Evolutionary conservation across 2,888 invertebrate genomes (phyloP), one percentile per base, ranked within the genome.

Genomic region (Eucera pruinosa): DNA sequence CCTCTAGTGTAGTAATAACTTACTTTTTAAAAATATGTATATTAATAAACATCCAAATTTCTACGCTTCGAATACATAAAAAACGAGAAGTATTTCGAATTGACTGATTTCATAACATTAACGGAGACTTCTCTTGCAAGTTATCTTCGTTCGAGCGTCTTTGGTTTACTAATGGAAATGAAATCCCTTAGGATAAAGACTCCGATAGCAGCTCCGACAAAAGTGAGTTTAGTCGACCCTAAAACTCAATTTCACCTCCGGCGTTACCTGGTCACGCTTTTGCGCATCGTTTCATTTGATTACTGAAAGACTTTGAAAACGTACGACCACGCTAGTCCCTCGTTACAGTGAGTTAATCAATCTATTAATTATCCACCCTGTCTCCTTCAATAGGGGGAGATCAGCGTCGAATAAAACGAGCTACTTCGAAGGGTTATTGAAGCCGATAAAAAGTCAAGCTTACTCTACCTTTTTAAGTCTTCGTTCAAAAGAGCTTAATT

Each of bases 131-230:
- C 62, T 57, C 67, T 47, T 43, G 58, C 52, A 39, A 50, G 77
- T 79, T 72, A 76, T 73, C 74, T 71, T 70, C 77, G 68, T 83
- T 72, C 73, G 74, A 87, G 79, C 78, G 84, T 83, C 85, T 88
- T 87, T 76, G 71, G 81, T 81, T 68, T 75, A 82, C 85, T 89
- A 89, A 89, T 89, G 87, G 85, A 90, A 89, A 88, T 86, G 85
- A 89, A 88, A 89, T 89, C 87, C 86, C 80, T 85, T 81, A 85
- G 87, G 85, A 89, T 80, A 83, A 88, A 84, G 86, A 82, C 82
- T 77, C 70, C 60, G 68, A 47, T 71, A 73, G 39, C 64, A 58
- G 45, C 52, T 33, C 55, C 80, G 74, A 75, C 81, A 84, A 85
- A 85, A 85, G 85, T 82, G 80, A 66, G 78, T 65, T 85, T 78